Evolutionary conservation across 2,797 vertebrate species (phyloP), one percentile per base, ranked within the genome.

Genomic region (Pantherophis alleghaniensis): DNA sequence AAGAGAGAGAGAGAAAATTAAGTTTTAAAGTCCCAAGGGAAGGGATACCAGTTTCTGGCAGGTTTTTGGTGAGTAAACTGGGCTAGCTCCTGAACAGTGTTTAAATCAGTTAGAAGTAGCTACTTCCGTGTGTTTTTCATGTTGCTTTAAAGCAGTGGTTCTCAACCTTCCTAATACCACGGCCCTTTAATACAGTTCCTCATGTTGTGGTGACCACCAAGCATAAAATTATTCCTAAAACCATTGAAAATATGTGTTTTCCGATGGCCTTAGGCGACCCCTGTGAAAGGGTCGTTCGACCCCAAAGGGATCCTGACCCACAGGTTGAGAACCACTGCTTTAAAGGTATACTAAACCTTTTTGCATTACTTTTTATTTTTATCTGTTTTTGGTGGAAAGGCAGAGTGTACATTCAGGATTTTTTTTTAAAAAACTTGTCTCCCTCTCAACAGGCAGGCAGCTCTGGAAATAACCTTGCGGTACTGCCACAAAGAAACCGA

Each of bases 401-500:
- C 74, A 42, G 1, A 42, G 32, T 42, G 7, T 79, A 42, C 32
- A 47, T 22, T 83, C 20, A 47, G 37, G 20, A 2, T 83, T 42
- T 83, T 20, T 37, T 79, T 79, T 83, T 79, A 37, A 37, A 6
- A 37, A 37, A 6, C 4, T 0, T 61, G 32, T 56, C 11, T 91
- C 56, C 32, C 32, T 86, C 26, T 1, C 61, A 92, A 26, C 94
- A 99, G 99, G 99, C 98, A 99, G 97, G 99, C 98, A 13, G 99
- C 99, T 9, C 97, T 99, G 98, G 98, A 99, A 88, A 97, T 99
- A 89, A 98, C 99, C 6, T 97, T 98, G 0, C 98, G 98, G 16
- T 98, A 98, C 94, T 99, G 99, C 94, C 96, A 98, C 18, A 97
- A 97, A 92, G 98, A 99, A 96, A 97, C 99, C 96, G 98, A 99